phyloP scores from a whole-genome alignment of 2,888 invertebrate species.

The Amorpha juglandis region DNA sequence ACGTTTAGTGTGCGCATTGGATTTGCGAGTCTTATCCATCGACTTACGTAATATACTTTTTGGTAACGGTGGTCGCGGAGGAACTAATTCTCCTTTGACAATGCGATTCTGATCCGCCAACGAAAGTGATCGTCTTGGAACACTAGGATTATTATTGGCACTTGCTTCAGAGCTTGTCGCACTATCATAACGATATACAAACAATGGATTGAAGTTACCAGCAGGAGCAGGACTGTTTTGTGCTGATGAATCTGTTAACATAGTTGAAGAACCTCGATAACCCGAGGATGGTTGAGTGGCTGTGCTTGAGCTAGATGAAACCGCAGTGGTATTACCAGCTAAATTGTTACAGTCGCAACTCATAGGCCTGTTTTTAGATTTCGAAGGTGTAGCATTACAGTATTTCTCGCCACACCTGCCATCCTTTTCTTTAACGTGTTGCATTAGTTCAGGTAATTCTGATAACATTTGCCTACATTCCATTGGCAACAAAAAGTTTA shows the following conservation, averaged over 20 bases:
- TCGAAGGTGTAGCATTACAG: constrained; percentile 72
- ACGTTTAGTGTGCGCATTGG: constrained; percentile 84
- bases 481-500: constrained; percentile 93
- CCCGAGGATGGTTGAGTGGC: constrained; percentile 93
- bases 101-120: constrained; percentile 81
- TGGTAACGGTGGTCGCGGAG: constrained; percentile 89
- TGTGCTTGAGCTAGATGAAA: constrained; percentile 88
- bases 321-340: constrained; percentile 81
- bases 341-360: constrained; percentile 86
- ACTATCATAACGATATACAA: constrained; percentile 92
- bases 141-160: constrained; percentile 84
- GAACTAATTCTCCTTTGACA: constrained; percentile 81
- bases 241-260: constrained; percentile 90
- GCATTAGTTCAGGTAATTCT: constrained; percentile 91
- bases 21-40: constrained; percentile 81
- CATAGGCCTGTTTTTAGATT: constrained; percentile 84
- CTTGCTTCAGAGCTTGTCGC: constrained; percentile 90
- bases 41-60: constrained; percentile 89
- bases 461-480: constrained; percentile 92
- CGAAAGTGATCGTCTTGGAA: constrained; percentile 88
- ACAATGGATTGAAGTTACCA: constrained; percentile 88
- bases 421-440: constrained; percentile 85
- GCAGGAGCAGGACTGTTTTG: constrained; percentile 86
- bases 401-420: constrained; percentile 71
- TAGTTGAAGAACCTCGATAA: constrained; percentile 93